These are phyloP conservation scores for Poecile atricapillus DNA, from an alignment of 2,113 vertebrate genomes.

Conservation along the genomic window DNA sequence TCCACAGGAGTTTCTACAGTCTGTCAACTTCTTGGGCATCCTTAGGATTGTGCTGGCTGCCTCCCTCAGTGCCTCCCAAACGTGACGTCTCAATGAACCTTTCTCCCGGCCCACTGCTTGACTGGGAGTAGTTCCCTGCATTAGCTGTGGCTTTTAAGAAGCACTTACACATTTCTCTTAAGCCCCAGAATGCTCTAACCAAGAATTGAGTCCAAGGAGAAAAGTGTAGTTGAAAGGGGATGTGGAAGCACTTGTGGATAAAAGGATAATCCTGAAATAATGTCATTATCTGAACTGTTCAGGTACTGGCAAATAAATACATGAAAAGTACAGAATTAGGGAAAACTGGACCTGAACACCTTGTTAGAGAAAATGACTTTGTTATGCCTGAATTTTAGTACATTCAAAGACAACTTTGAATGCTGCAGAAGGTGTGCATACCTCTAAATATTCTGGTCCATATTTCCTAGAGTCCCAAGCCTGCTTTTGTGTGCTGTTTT, in stretches of 20 bases:
- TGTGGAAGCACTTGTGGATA: neutral
- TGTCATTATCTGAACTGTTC: neutral
- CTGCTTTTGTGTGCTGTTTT: neutral
- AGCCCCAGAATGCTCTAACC: neutral
- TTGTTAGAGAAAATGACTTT: neutral
- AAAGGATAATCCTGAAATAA: neutral
- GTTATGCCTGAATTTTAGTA: neutral
- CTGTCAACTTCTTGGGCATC: neutral
- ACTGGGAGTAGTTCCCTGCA: neutral
- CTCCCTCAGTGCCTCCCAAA: neutral
- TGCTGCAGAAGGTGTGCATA: neutral
- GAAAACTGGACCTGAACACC: neutral
- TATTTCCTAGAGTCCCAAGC: neutral
- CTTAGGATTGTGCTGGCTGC: neutral
- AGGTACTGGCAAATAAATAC: neutral
- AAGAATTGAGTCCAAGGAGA: neutral
- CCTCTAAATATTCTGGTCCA: neutral
- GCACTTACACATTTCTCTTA: neutral
- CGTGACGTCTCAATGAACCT: neutral
- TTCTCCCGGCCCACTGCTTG: neutral
- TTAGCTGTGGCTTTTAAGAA: neutral
- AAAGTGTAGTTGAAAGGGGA: neutral
- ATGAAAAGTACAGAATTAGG: neutral
- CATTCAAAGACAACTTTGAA: neutral
- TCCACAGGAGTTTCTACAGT: constrained; percentile 14